Evolutionary conservation across 2,797 vertebrate genomes (phyloP).

Genomic region (Orestias chungarensis): DNA sequence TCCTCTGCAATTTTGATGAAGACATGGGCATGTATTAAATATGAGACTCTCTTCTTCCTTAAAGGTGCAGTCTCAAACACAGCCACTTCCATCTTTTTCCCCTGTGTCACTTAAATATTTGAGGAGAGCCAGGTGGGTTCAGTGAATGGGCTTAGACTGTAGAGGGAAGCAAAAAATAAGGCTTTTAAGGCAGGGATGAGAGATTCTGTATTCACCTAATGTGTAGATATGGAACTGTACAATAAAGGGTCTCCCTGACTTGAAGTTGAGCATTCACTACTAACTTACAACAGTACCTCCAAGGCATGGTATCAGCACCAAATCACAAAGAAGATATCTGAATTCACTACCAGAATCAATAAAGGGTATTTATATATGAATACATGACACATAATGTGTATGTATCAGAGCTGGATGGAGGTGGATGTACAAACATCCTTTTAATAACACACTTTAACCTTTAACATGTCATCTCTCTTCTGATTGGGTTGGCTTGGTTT

Average conservation of each 20-base stretch:
- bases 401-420: not conserved
- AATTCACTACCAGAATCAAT: not conserved
- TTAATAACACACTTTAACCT: conserved; percentile 41
- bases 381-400: not conserved
- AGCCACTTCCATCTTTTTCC: conserved; percentile 50
- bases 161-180: conserved; percentile 9
- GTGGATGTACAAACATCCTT: conserved; percentile 17
- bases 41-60: conserved; percentile 45
- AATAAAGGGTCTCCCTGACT: not conserved
- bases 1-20: conserved; percentile 55
- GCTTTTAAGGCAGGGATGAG: conserved; percentile 36
- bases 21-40: conserved; percentile 57
- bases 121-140: conserved; percentile 37
- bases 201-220: not conserved
- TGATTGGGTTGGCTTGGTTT: conserved; percentile 32
- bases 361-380: not conserved
- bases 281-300: not conserved
- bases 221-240: not conserved
- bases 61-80: conserved; percentile 30
- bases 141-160: not conserved
- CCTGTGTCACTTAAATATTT: conserved; percentile 66
- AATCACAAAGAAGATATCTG: not conserved
- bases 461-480: conserved; percentile 30
- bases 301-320: not conserved
- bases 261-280: not conserved